phyloP scores from a whole-genome alignment of 2,888 invertebrate species.

The Ligdia adustata region DNA sequence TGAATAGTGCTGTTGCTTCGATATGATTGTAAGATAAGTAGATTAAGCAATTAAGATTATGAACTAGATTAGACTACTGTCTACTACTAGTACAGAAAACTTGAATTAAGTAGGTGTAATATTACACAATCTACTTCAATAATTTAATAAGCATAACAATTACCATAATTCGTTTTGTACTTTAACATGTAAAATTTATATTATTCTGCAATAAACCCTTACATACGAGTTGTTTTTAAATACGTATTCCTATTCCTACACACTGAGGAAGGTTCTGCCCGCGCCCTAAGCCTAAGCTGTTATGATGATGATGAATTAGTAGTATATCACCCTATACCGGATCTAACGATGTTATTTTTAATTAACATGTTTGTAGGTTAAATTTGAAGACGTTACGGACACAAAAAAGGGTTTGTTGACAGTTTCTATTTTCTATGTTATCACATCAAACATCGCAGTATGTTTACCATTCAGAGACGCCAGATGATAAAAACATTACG shows the following conservation, averaged over 20 bases:
- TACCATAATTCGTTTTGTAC: conserved; percentile 47
- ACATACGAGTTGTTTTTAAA: conserved; percentile 17
- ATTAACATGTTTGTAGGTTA: conserved; percentile 3
- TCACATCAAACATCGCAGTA: conserved; percentile 8
- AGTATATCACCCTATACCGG: too few species aligned
- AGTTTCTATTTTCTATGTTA: conserved; percentile 5
- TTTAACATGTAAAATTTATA: conserved; percentile 41
- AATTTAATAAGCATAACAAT: conserved; percentile 1
- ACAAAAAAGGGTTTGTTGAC: conserved; percentile 7
- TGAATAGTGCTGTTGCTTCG: too few species aligned
- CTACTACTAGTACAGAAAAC: too few species aligned
- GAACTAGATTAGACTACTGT: conserved; percentile 41
- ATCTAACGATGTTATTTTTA: too few species aligned
- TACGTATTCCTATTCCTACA: too few species aligned
- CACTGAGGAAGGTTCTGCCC: too few species aligned
- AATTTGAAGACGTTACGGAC: neutral
- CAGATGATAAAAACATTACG: conserved; percentile 30
- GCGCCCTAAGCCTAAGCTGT: too few species aligned
- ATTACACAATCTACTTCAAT: too few species aligned
- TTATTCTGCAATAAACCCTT: conserved; percentile 40
- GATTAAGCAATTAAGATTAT: conserved; percentile 14
- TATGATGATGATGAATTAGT: too few species aligned
- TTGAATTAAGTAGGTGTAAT: too few species aligned
- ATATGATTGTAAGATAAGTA: conserved; percentile 34
- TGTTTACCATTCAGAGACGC: conserved; percentile 17